A percentile compares a stretch with the other conserved stretches of the same genome.
phyloP scores from a whole-genome alignment of 2,113 vertebrate genomes.

The Mustelus asterias region DNA sequence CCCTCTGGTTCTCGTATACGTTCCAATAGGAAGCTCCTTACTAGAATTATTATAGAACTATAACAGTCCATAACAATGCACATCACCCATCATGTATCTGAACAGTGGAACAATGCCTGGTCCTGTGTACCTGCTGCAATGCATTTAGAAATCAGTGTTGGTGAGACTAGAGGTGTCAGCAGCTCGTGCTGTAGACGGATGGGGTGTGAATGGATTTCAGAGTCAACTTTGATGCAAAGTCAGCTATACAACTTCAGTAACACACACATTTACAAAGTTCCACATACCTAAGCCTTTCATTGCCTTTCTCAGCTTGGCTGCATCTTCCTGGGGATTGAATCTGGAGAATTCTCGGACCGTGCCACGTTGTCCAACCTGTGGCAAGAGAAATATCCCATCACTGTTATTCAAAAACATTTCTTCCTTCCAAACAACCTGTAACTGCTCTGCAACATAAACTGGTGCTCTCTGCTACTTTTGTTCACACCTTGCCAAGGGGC shows the following conservation, averaged over 20 bases:
- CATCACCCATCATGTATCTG: background rate
- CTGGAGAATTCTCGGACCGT: constrained; percentile 65
- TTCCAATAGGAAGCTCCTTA: too few relatives aligned
- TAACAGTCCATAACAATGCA: too few relatives aligned
- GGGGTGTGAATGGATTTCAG: background rate
- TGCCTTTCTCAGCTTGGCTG: constrained; percentile 67
- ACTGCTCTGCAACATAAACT: too few relatives aligned
- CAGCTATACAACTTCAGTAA: background rate
- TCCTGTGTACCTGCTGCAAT: background rate
- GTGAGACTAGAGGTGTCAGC: background rate
- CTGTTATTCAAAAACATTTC: background rate
- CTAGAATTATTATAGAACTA: too few relatives aligned
- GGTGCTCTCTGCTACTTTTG: background rate
- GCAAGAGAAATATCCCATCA: background rate
- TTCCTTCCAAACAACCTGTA: background rate
- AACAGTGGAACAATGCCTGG: background rate
- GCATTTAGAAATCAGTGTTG: background rate
- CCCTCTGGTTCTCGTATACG: too few relatives aligned
- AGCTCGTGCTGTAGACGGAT: fast-evolving
- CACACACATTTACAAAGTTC: background rate
- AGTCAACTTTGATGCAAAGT: background rate
- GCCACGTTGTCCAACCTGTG: constrained; percentile 63
- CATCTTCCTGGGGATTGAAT: constrained; percentile 71
- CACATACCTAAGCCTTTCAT: constrained; percentile 92
- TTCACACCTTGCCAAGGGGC: background rate